Conservation (phyloP, 2,797 vertebrate species). For the Falco peregrinus region DNA sequence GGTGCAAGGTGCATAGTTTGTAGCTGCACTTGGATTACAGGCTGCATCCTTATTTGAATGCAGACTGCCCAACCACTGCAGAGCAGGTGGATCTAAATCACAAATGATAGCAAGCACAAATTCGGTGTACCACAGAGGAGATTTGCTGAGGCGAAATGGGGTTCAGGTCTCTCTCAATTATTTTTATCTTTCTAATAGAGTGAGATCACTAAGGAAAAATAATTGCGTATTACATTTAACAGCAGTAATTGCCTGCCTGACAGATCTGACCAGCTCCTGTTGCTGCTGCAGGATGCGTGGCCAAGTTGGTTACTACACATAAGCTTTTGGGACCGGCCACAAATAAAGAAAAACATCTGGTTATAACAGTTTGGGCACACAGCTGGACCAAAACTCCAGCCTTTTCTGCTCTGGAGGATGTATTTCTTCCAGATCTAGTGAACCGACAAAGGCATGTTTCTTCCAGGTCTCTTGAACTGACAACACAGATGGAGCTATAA, state of each 20-base stretch:
- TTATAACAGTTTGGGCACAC: background rate
- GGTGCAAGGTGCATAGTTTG: background rate
- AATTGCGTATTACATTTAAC: background rate
- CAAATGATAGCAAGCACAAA: background rate
- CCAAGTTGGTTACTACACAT: background rate
- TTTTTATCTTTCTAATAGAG: background rate
- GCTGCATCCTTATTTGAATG: background rate
- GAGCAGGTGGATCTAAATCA: background rate
- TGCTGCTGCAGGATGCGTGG: background rate
- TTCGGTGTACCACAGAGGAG: background rate
- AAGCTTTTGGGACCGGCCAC: background rate
- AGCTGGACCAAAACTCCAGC: background rate
- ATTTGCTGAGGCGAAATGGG: background rate
- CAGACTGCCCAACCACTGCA: background rate
- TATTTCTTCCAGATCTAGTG: background rate
- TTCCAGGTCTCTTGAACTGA: background rate
- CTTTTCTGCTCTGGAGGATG: background rate
- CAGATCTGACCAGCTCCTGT: background rate
- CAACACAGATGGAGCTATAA: background rate
- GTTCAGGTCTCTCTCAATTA: background rate
- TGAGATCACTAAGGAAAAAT: background rate
- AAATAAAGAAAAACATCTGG: background rate
- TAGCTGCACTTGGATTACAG: background rate
- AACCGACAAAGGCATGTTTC: background rate
- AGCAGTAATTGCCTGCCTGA: background rate